Percentiles rank a stretch among this genome's conserved stretches.
These are phyloP conservation scores for Blennius ocellaris DNA, from an alignment of 2,113 vertebrate genomes.

Conservation along the genomic window DNA sequence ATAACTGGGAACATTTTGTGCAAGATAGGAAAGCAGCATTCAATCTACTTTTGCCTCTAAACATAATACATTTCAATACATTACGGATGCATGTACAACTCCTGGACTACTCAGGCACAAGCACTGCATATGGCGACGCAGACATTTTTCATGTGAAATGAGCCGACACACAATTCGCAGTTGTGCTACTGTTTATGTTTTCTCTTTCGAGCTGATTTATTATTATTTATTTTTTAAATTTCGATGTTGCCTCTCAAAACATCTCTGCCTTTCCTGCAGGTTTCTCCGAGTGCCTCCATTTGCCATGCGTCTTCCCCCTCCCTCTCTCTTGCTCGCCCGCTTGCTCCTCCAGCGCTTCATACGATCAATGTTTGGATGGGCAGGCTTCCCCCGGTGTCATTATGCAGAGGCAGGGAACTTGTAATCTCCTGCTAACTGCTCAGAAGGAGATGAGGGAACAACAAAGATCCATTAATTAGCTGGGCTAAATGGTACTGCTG, in stretches of 20 bases:
- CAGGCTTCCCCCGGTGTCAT: conserved; percentile 57
- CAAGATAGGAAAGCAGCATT: too few species aligned
- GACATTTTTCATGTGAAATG: too few species aligned
- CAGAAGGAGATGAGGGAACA: conserved; percentile 69
- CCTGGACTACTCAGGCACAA: too few species aligned
- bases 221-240: background rate
- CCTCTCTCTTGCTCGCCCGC: background rate
- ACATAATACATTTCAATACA: too few species aligned
- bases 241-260: conserved; percentile 3
- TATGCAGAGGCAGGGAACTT: conserved; percentile 68
- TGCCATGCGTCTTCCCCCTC: background rate
- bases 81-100: too few species aligned
- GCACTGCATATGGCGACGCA: too few species aligned
- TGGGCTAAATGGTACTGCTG: conserved; percentile 60
- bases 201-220: conserved; percentile 1
- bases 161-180: background rate
- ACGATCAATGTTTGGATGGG: conserved; percentile 59
- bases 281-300: conserved; percentile 23
- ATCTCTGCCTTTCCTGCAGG: conserved; percentile 19
- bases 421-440: conserved; percentile 77
- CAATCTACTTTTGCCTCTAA: too few species aligned
- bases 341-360: conserved; percentile 22
- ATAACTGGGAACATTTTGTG: too few species aligned
- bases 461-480: conserved; percentile 76
- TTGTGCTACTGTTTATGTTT: background rate